Conservation (phyloP, 2,797 vertebrate species). For the Lacerta viridis region DNA sequence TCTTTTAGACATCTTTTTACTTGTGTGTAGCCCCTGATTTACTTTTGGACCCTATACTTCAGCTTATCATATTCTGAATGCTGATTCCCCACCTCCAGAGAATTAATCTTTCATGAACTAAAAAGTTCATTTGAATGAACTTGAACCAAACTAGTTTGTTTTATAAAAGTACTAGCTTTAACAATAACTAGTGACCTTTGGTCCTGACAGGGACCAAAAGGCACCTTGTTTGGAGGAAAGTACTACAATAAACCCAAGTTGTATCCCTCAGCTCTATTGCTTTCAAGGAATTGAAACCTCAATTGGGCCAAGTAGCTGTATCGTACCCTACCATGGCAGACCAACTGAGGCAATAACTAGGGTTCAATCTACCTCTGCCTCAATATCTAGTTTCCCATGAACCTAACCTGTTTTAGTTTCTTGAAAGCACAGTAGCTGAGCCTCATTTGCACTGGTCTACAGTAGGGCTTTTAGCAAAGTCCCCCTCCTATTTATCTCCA, state of each 20-base stretch:
- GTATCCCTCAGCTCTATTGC: background rate
- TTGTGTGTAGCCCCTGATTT: too few species aligned
- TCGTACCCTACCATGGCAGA: background rate
- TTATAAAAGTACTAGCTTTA: too few species aligned
- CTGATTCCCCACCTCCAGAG: too few species aligned
- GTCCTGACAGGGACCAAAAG: background rate
- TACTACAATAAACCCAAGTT: background rate
- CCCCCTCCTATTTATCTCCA: constrained; percentile 50
- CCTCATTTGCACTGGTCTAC: constrained; percentile 40
- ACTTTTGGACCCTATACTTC: too few species aligned
- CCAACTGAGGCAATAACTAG: background rate
- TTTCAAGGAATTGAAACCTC: background rate
- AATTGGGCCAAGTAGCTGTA: background rate
- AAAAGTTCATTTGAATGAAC: too few species aligned
- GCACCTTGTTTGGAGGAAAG: background rate
- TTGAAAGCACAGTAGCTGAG: constrained; percentile 33
- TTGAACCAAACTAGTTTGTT: too few species aligned
- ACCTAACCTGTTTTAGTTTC: background rate
- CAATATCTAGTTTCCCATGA: background rate
- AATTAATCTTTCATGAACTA: too few species aligned
- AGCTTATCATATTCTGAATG: too few species aligned
- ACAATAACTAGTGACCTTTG: background rate
- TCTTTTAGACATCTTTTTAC: too few species aligned
- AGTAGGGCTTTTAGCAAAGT: background rate
- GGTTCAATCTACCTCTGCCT: too few species aligned